These are phyloP conservation scores for Pasiphila rectangulata DNA, from an alignment of 2,888 invertebrate genomes.

Conservation along the genomic window DNA sequence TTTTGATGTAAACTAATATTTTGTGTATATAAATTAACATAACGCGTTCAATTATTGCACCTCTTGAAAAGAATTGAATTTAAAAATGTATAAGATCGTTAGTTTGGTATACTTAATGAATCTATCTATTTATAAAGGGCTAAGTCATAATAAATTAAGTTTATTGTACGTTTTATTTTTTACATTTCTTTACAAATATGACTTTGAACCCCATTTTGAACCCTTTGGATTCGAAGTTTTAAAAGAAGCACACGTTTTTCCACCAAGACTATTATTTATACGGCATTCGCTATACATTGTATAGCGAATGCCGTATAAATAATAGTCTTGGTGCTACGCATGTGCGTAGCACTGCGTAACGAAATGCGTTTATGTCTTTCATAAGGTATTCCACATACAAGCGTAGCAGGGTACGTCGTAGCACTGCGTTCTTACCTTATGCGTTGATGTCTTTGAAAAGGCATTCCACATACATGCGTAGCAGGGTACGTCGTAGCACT, in stretches of 20 bases:
- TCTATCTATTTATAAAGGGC: slow-evolving; percentile 45
- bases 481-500: background rate
- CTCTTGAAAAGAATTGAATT: slow-evolving; percentile 25
- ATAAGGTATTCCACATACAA: no score
- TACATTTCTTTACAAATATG: background rate
- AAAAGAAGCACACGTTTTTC: no score
- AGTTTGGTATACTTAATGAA: slow-evolving; percentile 9
- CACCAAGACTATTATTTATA: no score
- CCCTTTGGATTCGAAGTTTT: no score
- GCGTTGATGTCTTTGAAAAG: no score
- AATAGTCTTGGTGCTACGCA: no score
- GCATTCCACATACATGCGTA: no score
- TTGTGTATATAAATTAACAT: background rate
- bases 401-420: background rate
- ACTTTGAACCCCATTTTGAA: no score
- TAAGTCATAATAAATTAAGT: slow-evolving; percentile 56
- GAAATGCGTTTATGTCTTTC: slow-evolving; percentile 17
- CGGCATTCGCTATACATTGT: no score
- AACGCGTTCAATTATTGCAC: slow-evolving; percentile 5
- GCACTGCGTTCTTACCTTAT: slow-evolving; percentile 6
- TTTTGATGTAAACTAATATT: slow-evolving; percentile 6
- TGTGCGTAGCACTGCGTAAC: no score
- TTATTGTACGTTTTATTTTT: slow-evolving; percentile 5
- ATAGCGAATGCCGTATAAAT: no score
- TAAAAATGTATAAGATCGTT: slow-evolving; percentile 10